Evolutionary conservation across 2,888 invertebrate genomes (phyloP).

Genomic region (Liopterus haemorrhoidalis): DNA sequence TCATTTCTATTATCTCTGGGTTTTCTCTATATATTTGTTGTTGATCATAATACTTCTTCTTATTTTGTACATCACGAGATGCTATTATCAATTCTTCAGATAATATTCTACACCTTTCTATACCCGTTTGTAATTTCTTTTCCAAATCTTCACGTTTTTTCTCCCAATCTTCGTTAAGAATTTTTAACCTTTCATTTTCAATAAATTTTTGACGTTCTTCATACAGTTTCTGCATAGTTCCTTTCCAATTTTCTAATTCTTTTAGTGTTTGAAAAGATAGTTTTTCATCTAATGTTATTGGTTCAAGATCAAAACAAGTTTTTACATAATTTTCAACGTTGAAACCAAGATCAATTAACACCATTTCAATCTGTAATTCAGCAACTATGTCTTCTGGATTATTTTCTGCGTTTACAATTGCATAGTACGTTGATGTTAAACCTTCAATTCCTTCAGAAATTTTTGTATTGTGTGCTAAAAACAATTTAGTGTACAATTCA

Average conservation of each 20-base stretch:
- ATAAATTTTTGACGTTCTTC: constrained; percentile 50
- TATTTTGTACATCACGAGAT: constrained; percentile 41
- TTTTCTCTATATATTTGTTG: constrained; percentile 1
- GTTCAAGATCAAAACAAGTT: constrained; percentile 31
- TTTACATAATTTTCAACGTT: constrained; percentile 1
- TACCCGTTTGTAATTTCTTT: constrained; percentile 51
- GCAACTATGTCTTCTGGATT: constrained; percentile 1
- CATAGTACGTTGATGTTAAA: constrained; percentile 11
- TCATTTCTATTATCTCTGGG: constrained; percentile 8
- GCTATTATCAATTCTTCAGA: constrained; percentile 56
- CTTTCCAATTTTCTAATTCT: constrained; percentile 70
- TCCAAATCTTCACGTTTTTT: constrained; percentile 47
- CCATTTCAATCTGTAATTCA: constrained; percentile 12
- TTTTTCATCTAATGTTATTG: constrained; percentile 40
- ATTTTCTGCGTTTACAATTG: constrained; percentile 4
- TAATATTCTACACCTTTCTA: constrained; percentile 57
- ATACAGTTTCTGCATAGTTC: constrained; percentile 59
- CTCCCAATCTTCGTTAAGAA: constrained; percentile 29
- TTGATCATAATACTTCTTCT: constrained; percentile 25
- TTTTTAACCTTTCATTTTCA: constrained; percentile 28
- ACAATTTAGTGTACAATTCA: constrained; percentile 31
- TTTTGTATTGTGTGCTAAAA: constrained; percentile 20
- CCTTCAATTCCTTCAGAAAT: constrained; percentile 13
- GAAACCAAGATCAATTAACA: neutral
- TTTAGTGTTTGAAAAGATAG: constrained; percentile 54